Evolutionary conservation across 2,888 invertebrate species (phyloP).

Genomic region (Pristionchus fissidentatus): DNA sequence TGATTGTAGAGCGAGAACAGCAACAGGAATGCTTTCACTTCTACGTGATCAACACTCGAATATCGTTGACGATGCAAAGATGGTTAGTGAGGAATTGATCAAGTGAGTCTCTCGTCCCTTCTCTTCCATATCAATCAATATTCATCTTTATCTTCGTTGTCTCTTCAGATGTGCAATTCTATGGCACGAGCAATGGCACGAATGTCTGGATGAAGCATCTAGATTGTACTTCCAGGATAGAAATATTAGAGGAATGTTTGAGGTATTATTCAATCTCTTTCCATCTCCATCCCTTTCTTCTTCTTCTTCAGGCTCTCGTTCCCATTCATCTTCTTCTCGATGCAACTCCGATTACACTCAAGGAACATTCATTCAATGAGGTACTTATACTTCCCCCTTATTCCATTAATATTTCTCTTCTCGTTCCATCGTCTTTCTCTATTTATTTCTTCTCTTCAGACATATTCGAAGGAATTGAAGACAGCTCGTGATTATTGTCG

Average conservation of each 20-base stretch:
- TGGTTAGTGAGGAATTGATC: constrained; percentile 90
- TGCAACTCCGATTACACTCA: constrained; percentile 82
- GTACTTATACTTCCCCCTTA: constrained; percentile 59
- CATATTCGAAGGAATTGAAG: constrained; percentile 83
- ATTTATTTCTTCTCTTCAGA: not conserved
- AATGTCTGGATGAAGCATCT: constrained; percentile 83
- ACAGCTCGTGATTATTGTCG: constrained; percentile 97
- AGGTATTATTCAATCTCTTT: constrained; percentile 73
- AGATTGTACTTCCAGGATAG: constrained; percentile 92
- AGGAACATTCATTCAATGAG: constrained; percentile 96
- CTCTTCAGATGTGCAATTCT: constrained; percentile 84
- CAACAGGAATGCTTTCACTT: constrained; percentile 92
- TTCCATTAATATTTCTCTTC: not conserved
- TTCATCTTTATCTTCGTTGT: not conserved
- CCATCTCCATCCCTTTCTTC: not conserved
- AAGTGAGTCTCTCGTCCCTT: constrained; percentile 61
- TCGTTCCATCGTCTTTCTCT: not conserved
- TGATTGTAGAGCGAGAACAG: constrained; percentile 85
- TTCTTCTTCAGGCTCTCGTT: not conserved
- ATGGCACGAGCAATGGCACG: constrained; percentile 99
- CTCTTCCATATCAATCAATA: not conserved
- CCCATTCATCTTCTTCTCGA: not conserved
- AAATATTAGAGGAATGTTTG: constrained; percentile 96
- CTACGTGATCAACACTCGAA: constrained; percentile 95
- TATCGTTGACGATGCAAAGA: constrained; percentile 89